A percentile compares a stretch with the other conserved stretches of the same genome.
These are phyloP conservation scores for Drosophila simulans DNA, from an alignment of 1,140 invertebrate genomes.

Conservation along the genomic window DNA sequence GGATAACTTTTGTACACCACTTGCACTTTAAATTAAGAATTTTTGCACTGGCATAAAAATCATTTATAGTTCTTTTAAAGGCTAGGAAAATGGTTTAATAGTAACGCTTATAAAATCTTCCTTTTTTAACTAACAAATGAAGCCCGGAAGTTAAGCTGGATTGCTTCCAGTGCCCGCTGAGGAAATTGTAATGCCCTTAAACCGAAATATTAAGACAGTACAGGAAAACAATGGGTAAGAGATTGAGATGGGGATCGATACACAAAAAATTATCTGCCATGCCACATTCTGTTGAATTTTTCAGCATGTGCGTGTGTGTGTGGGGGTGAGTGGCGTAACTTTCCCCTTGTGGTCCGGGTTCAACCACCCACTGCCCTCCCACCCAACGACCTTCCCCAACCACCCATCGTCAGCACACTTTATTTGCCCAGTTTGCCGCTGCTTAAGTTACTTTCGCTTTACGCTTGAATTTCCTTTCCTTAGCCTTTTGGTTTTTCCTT, in stretches of 20 bases:
- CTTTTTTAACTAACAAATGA: too few relatives aligned
- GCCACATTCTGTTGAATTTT: conserved; percentile 61
- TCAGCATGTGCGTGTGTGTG: conserved; percentile 40
- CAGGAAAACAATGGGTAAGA: background rate
- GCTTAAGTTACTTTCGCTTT: conserved; percentile 75
- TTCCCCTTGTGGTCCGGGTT: conserved; percentile 70
- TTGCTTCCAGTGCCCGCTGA: background rate
- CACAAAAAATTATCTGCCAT: conserved; percentile 53
- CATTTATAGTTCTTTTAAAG: too few relatives aligned
- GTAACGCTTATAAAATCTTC: too few relatives aligned
- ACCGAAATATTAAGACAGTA: conserved; percentile 3
- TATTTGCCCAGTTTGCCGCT: conserved; percentile 74
- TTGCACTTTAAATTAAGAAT: too few relatives aligned
- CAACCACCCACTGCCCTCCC: conserved; percentile 2
- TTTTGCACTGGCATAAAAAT: too few relatives aligned
- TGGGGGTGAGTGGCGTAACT: conserved; percentile 53
- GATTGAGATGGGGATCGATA: conserved; percentile 22
- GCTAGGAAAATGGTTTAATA: too few relatives aligned
- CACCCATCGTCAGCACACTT: conserved; percentile 42
- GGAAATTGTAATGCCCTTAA: background rate
- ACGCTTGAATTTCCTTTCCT: conserved; percentile 72
- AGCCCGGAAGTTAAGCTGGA: background rate
- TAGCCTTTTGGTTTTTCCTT: conserved; percentile 13
- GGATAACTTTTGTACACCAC: too few relatives aligned
- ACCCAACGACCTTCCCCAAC: background rate